phyloP scores from a whole-genome alignment of 2,888 invertebrate species.

The Elysia crispata region DNA sequence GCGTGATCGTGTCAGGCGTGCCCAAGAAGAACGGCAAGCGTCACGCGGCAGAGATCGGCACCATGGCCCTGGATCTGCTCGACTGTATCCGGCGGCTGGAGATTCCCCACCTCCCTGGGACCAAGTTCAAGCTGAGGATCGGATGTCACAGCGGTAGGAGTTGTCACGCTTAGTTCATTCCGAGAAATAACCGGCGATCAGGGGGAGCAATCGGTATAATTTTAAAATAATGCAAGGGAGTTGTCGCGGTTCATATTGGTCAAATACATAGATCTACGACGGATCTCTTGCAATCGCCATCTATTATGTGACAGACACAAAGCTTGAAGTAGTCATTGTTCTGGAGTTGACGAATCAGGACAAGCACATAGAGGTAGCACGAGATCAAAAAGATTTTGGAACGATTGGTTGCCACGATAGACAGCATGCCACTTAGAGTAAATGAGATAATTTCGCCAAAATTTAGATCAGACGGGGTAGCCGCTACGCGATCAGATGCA shows the following conservation, averaged over 20 bases:
- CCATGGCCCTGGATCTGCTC: constrained; percentile 62
- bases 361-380: too few relatives aligned
- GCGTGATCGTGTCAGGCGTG: constrained; percentile 63
- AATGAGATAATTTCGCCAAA: too few relatives aligned
- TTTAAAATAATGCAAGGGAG: not conserved
- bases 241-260: not conserved
- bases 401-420: too few relatives aligned
- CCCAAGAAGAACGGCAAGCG: constrained; percentile 61
- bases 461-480: too few relatives aligned
- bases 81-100: constrained; percentile 60
- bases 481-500: too few relatives aligned
- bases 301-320: too few relatives aligned
- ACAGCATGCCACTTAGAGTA: too few relatives aligned
- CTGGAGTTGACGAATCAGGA: too few relatives aligned
- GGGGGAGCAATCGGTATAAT: too few relatives aligned
- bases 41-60: constrained; percentile 64
- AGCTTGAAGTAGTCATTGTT: too few relatives aligned
- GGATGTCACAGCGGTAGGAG: constrained; percentile 63
- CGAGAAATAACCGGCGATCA: not conserved
- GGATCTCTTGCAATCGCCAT: not conserved
- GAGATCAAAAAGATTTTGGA: too few relatives aligned
- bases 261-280: not conserved
- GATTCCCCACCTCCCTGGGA: constrained; percentile 64
- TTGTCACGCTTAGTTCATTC: too few relatives aligned
- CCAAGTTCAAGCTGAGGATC: constrained; percentile 62